phyloP scores from a whole-genome alignment of 2,888 invertebrate species.

The Pogonocherus hispidulus region DNA sequence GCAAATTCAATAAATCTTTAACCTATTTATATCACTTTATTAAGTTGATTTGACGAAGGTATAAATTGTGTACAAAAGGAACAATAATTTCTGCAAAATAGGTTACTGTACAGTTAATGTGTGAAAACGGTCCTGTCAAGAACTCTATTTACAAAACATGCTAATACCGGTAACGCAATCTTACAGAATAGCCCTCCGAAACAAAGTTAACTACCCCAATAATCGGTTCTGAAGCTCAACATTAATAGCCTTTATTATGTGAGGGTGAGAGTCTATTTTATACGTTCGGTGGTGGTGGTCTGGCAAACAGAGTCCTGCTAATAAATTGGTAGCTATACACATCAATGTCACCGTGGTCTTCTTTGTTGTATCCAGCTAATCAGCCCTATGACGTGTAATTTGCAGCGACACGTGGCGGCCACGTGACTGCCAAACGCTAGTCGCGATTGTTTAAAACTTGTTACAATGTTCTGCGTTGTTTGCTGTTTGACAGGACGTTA shows the following conservation, averaged over 20 bases:
- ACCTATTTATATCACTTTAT: too few species aligned
- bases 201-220: conserved; percentile 60
- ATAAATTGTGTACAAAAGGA: too few species aligned
- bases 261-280: conserved; percentile 53
- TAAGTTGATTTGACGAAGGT: too few species aligned
- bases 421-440: conserved; percentile 62
- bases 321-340: conserved; percentile 70
- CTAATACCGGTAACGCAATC: conserved; percentile 42
- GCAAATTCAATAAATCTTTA: too few species aligned
- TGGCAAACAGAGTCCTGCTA: conserved; percentile 58
- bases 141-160: conserved; percentile 40
- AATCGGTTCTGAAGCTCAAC: conserved; percentile 58
- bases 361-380: conserved; percentile 66
- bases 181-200: conserved; percentile 41
- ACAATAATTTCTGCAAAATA: too few species aligned
- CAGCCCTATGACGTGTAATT: conserved; percentile 66
- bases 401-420: conserved; percentile 65
- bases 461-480: conserved; percentile 62
- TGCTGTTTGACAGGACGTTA: conserved; percentile 53
- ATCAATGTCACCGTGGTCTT: conserved; percentile 67
- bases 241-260: conserved; percentile 64
- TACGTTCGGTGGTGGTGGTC: conserved; percentile 58
- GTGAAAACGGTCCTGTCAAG: conserved; percentile 2
- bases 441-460: conserved; percentile 66
- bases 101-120: not conserved